A percentile compares a stretch with the other conserved stretches of the same genome.
phyloP scores from a whole-genome alignment of 1,140 invertebrate genomes.

The Chrysopa pallens region DNA sequence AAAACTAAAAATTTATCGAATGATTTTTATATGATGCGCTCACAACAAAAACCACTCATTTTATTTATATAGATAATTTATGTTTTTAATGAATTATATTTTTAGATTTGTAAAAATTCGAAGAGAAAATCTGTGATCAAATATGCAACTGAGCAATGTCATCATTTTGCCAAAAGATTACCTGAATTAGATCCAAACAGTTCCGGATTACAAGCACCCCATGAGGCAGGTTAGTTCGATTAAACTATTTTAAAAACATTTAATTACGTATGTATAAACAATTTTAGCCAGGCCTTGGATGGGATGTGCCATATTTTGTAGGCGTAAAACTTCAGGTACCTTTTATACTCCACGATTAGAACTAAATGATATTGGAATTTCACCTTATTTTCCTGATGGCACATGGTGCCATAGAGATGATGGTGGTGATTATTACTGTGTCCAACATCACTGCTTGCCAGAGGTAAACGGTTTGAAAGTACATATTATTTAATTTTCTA shows the following conservation, averaged over 20 bases:
- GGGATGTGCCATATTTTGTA: conserved; percentile 58
- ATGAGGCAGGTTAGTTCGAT: conserved; percentile 33
- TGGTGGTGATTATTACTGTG: conserved; percentile 46
- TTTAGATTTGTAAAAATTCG: conserved; percentile 33
- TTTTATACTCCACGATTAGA: conserved; percentile 58
- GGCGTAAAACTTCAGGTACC: conserved; percentile 35
- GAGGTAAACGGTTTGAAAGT: conserved; percentile 26
- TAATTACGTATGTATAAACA: too few relatives aligned
- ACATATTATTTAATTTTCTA: not conserved
- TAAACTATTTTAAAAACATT: not conserved
- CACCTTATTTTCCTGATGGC: conserved; percentile 63
- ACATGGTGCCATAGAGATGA: conserved; percentile 57
- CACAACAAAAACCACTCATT: not conserved
- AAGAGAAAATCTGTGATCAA: conserved; percentile 30
- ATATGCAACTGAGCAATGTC: conserved; percentile 40
- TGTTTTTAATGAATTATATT: not conserved
- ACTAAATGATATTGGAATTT: conserved; percentile 47
- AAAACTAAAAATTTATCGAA: not conserved
- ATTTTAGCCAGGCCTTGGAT: conserved; percentile 45
- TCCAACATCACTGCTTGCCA: conserved; percentile 52
- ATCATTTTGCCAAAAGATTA: conserved; percentile 34
- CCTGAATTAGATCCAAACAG: conserved; percentile 38
- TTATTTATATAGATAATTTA: not conserved
- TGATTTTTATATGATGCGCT: not conserved
- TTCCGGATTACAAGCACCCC: conserved; percentile 45